Evolutionary conservation across 1,140 invertebrate species (phyloP).

Genomic region (Drosophila santomea): DNA sequence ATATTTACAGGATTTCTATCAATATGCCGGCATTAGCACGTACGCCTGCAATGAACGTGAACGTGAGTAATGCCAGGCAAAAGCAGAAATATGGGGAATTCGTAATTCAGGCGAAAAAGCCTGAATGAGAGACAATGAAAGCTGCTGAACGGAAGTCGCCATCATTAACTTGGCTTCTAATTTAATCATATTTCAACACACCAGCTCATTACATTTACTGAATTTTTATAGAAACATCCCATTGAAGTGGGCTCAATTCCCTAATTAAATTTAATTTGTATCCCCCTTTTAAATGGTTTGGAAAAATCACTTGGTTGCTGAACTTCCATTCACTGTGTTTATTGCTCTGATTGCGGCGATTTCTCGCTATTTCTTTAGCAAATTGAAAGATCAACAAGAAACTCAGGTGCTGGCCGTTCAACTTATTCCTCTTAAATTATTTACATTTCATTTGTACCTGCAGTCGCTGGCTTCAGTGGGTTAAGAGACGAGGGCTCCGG

Average conservation of each 20-base stretch:
- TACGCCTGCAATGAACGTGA: slow-evolving; percentile 68
- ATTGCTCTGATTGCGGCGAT: slow-evolving; percentile 1
- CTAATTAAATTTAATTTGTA: not conserved
- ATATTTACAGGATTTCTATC: slow-evolving; percentile 82
- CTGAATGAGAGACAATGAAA: slow-evolving; percentile 17
- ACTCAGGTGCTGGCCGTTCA: slow-evolving; percentile 17
- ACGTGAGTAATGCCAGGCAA: slow-evolving; percentile 53
- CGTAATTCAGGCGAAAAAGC: not conserved
- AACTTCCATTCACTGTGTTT: not conserved
- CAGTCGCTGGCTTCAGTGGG: slow-evolving; percentile 44
- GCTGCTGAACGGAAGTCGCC: slow-evolving; percentile 2
- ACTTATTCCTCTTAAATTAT: slow-evolving; percentile 49
- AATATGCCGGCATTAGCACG: slow-evolving; percentile 77
- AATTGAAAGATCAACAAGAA: slow-evolving; percentile 46
- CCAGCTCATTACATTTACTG: slow-evolving; percentile 2
- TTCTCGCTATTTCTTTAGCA: slow-evolving; percentile 25
- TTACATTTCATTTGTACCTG: slow-evolving; percentile 55
- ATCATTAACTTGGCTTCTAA: slow-evolving; percentile 33
- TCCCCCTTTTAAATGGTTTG: not conserved
- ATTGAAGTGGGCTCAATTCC: too few relatives aligned
- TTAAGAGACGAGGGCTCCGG: slow-evolving; percentile 48
- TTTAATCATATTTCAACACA: slow-evolving; percentile 57
- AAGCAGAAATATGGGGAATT: slow-evolving; percentile 5
- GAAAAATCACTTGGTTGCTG: not conserved
- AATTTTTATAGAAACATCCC: too few relatives aligned